phyloP scores from a whole-genome alignment of 1,140 invertebrate genomes.

The Chironomus tepperi region DNA sequence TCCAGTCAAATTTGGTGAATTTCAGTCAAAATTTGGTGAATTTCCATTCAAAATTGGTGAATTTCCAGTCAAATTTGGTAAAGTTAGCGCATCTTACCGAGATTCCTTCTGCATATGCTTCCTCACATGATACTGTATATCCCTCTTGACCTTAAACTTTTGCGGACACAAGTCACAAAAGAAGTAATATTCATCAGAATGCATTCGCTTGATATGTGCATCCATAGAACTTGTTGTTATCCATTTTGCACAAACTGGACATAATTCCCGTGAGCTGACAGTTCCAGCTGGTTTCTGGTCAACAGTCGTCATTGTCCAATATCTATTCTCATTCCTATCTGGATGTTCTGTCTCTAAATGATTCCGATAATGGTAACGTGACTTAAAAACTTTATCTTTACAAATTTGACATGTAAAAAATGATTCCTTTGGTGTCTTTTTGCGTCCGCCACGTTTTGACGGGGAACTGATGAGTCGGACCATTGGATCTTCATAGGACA shows the following conservation, averaged over 20 bases:
- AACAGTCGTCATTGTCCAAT: neutral
- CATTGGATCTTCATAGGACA: neutral
- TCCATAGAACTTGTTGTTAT: neutral
- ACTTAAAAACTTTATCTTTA: neutral
- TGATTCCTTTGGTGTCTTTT: neutral
- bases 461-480: no score
- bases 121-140: neutral
- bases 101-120: constrained; percentile 1
- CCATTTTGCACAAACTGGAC: neutral
- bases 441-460: neutral
- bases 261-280: neutral
- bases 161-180: neutral
- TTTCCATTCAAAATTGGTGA: no score
- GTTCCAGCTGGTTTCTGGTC: neutral
- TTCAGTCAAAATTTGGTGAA: no score
- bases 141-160: neutral
- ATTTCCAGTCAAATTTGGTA: no score
- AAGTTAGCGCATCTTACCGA: no score
- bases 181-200: constrained; percentile 1
- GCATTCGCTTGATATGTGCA: neutral
- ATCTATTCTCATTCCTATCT: neutral
- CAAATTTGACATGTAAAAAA: neutral
- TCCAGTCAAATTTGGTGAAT: no score
- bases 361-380: neutral
- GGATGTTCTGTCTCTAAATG: neutral